phyloP scores from a whole-genome alignment of 2,888 invertebrate species.

The Polia nebulosa region DNA sequence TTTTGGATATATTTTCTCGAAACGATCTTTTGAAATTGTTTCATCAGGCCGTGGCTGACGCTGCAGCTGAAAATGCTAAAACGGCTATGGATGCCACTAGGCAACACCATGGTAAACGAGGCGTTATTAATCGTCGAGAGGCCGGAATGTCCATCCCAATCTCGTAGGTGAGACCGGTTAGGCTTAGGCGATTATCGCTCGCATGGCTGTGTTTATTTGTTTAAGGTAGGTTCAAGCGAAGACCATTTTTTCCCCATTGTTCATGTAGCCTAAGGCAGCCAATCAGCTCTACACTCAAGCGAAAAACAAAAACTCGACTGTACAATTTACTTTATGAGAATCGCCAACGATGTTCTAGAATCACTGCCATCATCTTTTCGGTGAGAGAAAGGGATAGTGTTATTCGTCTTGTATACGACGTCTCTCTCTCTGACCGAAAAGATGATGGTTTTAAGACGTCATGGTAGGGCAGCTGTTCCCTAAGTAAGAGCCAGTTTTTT shows the following conservation, averaged over 20 bases:
- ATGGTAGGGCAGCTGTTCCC: too few relatives aligned
- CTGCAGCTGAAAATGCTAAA: slow-evolving; percentile 2
- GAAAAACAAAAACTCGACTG: background rate
- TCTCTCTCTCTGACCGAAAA: too few relatives aligned
- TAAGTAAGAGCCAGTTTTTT: too few relatives aligned
- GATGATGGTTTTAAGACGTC: too few relatives aligned
- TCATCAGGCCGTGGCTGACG: slow-evolving; percentile 40
- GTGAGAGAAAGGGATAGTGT: too few relatives aligned
- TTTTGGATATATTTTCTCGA: slow-evolving; percentile 20
- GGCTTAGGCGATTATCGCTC: background rate
- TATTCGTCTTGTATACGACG: too few relatives aligned
- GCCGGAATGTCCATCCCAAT: background rate
- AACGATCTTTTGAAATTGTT: slow-evolving; percentile 25
- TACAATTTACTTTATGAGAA: too few relatives aligned
- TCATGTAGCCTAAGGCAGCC: background rate
- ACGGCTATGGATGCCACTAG: background rate
- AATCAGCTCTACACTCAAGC: background rate
- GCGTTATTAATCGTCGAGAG: background rate
- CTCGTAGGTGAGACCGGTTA: background rate
- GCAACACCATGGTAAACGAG: background rate
- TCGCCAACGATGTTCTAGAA: too few relatives aligned
- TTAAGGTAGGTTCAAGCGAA: background rate
- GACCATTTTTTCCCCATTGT: background rate
- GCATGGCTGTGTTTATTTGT: background rate
- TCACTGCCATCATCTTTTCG: too few relatives aligned